Conservation (phyloP, 2,888 invertebrate species). For the Piscicola geometra region DNA sequence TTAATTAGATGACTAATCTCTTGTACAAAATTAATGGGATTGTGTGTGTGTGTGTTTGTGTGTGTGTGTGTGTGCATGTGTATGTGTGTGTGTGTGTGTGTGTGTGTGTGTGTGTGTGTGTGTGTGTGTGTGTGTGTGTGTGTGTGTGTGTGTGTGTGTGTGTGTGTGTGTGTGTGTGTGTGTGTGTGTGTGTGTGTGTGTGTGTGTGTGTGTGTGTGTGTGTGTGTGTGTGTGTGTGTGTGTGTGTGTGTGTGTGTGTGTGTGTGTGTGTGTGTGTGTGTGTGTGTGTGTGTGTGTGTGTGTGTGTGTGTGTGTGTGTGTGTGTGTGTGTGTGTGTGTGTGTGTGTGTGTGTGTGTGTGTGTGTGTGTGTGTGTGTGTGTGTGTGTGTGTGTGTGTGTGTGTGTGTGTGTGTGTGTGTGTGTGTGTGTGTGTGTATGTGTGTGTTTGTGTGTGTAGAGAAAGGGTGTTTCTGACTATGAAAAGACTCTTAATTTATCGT, state of each 20-base stretch:
- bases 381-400: constrained; percentile 19
- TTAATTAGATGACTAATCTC: too few species aligned
- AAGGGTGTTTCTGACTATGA: too few species aligned
- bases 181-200: constrained; percentile 14
- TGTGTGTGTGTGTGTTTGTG: neutral
- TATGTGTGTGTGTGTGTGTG: neutral
- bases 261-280: constrained; percentile 15
- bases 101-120: constrained; percentile 9
- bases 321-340: constrained; percentile 19
- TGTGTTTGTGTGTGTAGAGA: constrained; percentile 15
- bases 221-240: constrained; percentile 16
- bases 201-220: constrained; percentile 6
- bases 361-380: constrained; percentile 16
- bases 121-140: constrained; percentile 15
- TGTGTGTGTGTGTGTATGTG: constrained; percentile 18
- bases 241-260: constrained; percentile 19
- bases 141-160: constrained; percentile 15
- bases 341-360: constrained; percentile 19
- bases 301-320: constrained; percentile 16
- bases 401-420: constrained; percentile 19
- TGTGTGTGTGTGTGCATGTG: neutral
- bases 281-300: constrained; percentile 19
- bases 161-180: constrained; percentile 19
- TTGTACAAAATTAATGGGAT: too few species aligned
- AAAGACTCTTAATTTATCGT: too few species aligned